Base-by-base conservation (phyloP, 2,113 vertebrate genomes). In the Chascanopsetta lugubris region DNA sequence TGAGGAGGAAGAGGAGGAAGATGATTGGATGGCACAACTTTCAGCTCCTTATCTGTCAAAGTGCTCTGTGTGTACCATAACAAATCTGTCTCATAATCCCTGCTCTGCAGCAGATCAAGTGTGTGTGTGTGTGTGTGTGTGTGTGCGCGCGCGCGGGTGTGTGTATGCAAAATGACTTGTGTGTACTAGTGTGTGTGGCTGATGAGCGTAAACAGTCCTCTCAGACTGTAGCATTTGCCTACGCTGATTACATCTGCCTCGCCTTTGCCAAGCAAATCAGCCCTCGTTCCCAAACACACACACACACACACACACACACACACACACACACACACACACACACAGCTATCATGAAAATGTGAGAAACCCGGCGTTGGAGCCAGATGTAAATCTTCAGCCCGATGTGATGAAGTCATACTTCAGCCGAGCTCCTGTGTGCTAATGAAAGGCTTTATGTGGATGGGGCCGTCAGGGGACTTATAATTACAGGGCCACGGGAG, bases 171-270 rank as follows among this genome's bases (percentile, higher is more conserved):
- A 68, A 34, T 34, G 10, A 13, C 69, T 20, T 50, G 24, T 61
- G 22, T 65, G 61, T 36, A n/a, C n/a, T 12, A n/a, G 53, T 64
- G 57, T 54, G 62, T 73, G 58, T 53, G 80, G 42, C 75, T 76
- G 79, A 84, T 81, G 66, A 76, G 72, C 34, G n/a, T 83, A 77
- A 86, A 86, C 72, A 80, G 25, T 47, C 66, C 61, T 80, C 77
- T 80, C 72, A 61, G 69, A 73, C 69, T 71, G 72, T 68, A 59
- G 68, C 73, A 69, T 84, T 82, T 74, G 65, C 83, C 75, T 54
- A 64, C 32, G 24, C 77, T 83, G 84, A 90, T 87, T 85, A 59
- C 78, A 88, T 84, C 79, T 80, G n/a, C n/a, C n/a, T n/a, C n/a
- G n/a, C 65, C 51, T 61, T 22, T 45, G 46, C 70, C 25, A 61